Evolutionary conservation across 2,797 vertebrate species (phyloP).

Genomic region (Crypturellus tataupa): DNA sequence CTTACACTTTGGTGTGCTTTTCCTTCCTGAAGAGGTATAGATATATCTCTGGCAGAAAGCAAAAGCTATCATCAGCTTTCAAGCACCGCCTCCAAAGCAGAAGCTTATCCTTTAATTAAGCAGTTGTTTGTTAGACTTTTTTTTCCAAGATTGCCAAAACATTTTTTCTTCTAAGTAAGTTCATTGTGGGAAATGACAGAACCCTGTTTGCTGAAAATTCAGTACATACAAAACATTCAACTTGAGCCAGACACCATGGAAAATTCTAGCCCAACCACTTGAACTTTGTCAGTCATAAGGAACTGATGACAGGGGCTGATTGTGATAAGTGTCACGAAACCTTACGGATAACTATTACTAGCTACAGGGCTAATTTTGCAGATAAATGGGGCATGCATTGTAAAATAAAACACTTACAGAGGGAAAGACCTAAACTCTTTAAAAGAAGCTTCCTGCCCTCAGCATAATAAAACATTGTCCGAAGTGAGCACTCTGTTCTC

Average conservation of each 20-base stretch:
- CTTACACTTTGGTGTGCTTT: neutral
- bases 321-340: neutral
- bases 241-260: neutral
- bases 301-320: neutral
- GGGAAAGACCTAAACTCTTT: neutral
- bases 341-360: neutral
- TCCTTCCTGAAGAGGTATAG: neutral
- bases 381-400: neutral
- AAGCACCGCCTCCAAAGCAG: neutral
- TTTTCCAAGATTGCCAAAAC: neutral
- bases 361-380: neutral
- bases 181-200: neutral
- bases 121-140: neutral
- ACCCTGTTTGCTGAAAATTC: neutral
- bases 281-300: accelerated
- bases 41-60: neutral
- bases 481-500: accelerated
- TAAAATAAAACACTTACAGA: neutral
- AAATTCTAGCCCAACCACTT: neutral
- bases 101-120: neutral
- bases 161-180: neutral
- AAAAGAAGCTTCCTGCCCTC: neutral
- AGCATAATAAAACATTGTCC: neutral
- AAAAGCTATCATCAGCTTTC: neutral
- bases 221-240: neutral